Conservation (phyloP, 2,888 invertebrate species). For the Drosophila melanocephala region DNA sequence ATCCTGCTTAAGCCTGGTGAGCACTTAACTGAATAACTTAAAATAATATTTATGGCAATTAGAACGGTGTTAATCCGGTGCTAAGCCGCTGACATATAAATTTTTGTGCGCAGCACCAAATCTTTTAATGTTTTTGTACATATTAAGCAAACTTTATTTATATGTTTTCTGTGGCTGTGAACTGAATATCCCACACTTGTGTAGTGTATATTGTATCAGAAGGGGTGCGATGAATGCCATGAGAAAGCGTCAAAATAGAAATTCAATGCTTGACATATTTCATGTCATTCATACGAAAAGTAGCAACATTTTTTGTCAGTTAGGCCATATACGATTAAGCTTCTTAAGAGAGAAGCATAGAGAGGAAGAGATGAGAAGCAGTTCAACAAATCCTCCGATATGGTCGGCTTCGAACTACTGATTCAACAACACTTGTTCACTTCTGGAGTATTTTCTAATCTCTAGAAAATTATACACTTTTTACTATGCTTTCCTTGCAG, state of each 20-base stretch:
- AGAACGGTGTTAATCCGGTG: not conserved
- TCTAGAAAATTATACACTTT: not conserved
- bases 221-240: not conserved
- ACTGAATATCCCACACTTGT: not conserved
- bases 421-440: not conserved
- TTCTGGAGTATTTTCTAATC: not conserved
- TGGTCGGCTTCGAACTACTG: not conserved
- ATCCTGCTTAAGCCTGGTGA: not conserved
- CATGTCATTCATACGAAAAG: not conserved
- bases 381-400: not conserved
- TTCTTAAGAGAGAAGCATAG: not conserved
- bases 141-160: not conserved
- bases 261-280: conserved; percentile 22
- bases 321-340: conserved; percentile 1
- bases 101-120: not conserved
- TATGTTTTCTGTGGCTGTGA: not conserved
- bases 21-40: not conserved
- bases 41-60: not conserved
- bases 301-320: conserved; percentile 15
- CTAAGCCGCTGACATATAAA: not conserved
- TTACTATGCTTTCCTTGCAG: not conserved
- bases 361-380: not conserved
- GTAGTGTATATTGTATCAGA: not conserved
- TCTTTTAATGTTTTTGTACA: not conserved
- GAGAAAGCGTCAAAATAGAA: conserved; percentile 3